Evolutionary conservation across 35 echinoderm and acorn worm genomes (phyloP), one percentile per base, ranked within the genome.

Genomic region (Chiridota heheva): DNA sequence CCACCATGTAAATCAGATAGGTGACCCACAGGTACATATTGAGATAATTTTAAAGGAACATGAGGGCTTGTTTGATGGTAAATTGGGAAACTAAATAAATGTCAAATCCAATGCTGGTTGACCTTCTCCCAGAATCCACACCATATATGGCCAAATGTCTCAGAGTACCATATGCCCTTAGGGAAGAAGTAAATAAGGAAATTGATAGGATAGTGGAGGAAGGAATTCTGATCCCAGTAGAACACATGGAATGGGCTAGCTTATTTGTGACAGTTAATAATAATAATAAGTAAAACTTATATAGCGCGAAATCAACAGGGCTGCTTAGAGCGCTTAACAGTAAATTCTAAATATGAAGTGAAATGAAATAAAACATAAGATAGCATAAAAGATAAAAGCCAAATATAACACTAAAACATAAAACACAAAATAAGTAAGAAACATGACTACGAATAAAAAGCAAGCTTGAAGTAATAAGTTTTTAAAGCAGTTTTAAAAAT

Each of bases 81-180:
- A 59, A 38, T 41, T 80, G 31, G 76, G 56, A 2, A 34, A 80
- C 22, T 37, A 61, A 42, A 80, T 27, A n/a, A 0, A 63, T 39
- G 36, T 26, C 20, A 80, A 80, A 43, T 51, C 76, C 1, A 53
- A 80, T n/a, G n/a, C n/a, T n/a, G 27, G 43, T 80, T 36, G 31
- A 49, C 29, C n/a, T 80, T 24, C 51, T 36, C 20, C 55, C 18
- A 4, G 57, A 32, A 16, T 53, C 58, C 24, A 57, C 28, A 25
- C 55, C 76, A 39, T 40, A 62, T 37, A 59, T 80, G 7, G 44
- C 49, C 26, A 80, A 63, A 26, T 58, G 46, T 42, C 57, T 41
- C 44, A 33, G 76, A 18, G 57, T 80, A 63, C 76, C 79, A 0
- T 69, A 82, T 69, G 79, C 79, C 5, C 22, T 82, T 37, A 48